Conservation (phyloP, 2,888 invertebrate species). For the Ariolimax columbianus region DNA sequence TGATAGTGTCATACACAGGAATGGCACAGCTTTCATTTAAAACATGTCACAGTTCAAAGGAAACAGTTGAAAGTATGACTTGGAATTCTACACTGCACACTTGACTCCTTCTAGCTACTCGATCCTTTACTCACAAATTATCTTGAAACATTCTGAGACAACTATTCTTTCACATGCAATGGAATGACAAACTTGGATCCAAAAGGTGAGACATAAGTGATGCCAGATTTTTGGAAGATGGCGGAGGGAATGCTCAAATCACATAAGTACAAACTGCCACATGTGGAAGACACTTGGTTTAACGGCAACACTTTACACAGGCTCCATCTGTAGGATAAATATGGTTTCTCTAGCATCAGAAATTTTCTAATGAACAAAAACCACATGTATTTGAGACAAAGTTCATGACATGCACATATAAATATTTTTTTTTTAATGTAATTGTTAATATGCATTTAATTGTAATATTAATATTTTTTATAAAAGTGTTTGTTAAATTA, state of each 20-base stretch:
- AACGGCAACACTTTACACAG: slow-evolving; percentile 86
- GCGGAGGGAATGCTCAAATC: slow-evolving; percentile 89
- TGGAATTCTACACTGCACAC: not conserved
- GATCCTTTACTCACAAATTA: not conserved
- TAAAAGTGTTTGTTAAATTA: too few relatives aligned
- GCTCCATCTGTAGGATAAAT: slow-evolving; percentile 80
- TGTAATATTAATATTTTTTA: too few relatives aligned
- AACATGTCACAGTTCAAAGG: not conserved
- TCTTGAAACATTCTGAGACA: not conserved
- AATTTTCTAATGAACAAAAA: too few relatives aligned
- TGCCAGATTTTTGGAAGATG: slow-evolving; percentile 87
- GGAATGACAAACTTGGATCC: slow-evolving; percentile 90
- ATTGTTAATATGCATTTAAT: too few relatives aligned
- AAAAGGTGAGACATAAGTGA: slow-evolving; percentile 91
- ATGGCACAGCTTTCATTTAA: slow-evolving; percentile 21
- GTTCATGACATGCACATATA: too few relatives aligned
- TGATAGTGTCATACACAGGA: not conserved
- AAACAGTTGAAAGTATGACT: not conserved
- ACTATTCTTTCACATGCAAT: slow-evolving; percentile 75
- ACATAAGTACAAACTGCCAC: slow-evolving; percentile 87
- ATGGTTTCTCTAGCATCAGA: not conserved
- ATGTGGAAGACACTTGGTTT: slow-evolving; percentile 38
- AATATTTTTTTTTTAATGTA: too few relatives aligned
- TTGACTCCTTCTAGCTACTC: not conserved
- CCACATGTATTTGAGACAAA: too few relatives aligned